These are phyloP conservation scores for Drosophila nannoptera DNA, from an alignment of 1,140 invertebrate species.

Conservation along the genomic window DNA sequence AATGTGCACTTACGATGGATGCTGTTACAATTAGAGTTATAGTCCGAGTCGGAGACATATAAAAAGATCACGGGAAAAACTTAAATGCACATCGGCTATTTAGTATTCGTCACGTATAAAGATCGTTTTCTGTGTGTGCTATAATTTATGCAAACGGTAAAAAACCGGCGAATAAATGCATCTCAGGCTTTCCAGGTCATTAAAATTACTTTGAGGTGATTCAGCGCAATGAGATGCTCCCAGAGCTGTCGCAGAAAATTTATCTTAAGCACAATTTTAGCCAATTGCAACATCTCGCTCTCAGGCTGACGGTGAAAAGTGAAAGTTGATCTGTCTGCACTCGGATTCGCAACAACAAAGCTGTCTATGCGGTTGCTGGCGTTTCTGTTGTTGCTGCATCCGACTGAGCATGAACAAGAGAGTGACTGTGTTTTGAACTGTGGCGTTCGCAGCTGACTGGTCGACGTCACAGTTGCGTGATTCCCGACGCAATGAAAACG, in stretches of 20 bases:
- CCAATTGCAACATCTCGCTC: slow-evolving; percentile 24
- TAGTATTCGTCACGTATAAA: slow-evolving; percentile 11
- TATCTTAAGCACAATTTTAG: slow-evolving; percentile 22
- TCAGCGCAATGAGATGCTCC: slow-evolving; percentile 31
- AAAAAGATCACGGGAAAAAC: slow-evolving; percentile 6
- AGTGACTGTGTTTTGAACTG: slow-evolving; percentile 26
- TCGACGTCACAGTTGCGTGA: slow-evolving; percentile 65
- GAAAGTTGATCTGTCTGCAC: slow-evolving; percentile 63
- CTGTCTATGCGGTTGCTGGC: slow-evolving; percentile 16
- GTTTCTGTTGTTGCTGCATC: slow-evolving; percentile 40
- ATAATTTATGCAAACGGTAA: slow-evolving; percentile 11
- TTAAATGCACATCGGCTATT: not conserved
- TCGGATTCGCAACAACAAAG: slow-evolving; percentile 61
- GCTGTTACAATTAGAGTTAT: not conserved
- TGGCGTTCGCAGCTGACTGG: slow-evolving; percentile 57
- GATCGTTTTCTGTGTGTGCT: slow-evolving; percentile 4
- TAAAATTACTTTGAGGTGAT: slow-evolving; percentile 37
- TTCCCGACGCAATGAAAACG: slow-evolving; percentile 48
- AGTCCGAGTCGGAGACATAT: not conserved
- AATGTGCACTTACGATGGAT: not conserved
- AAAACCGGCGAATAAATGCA: slow-evolving; percentile 8
- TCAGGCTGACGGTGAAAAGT: slow-evolving; percentile 44
- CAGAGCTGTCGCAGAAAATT: slow-evolving; percentile 9
- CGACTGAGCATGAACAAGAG: slow-evolving; percentile 53
- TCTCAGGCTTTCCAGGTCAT: slow-evolving; percentile 5